phyloP scores from a whole-genome alignment of 1,140 invertebrate species.

The Phortica variegata region DNA sequence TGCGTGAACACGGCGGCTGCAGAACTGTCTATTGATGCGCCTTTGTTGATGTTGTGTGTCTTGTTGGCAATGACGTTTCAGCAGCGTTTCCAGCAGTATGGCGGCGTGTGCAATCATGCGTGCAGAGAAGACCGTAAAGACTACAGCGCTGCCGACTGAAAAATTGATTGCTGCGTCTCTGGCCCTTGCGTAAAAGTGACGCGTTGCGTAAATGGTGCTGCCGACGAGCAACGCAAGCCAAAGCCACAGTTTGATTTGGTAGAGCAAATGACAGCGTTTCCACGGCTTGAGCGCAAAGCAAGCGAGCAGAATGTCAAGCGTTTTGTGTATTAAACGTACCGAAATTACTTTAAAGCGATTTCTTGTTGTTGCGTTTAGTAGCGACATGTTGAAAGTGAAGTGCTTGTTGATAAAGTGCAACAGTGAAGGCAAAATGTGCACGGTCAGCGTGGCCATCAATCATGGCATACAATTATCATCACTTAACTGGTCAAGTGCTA shows the following conservation, averaged over 20 bases:
- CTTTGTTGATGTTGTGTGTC: neutral
- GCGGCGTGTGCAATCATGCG: conserved; percentile 16
- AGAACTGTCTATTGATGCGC: neutral
- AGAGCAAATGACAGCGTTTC: neutral
- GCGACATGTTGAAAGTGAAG: too few relatives aligned
- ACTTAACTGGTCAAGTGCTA: neutral
- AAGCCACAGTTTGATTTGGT: conserved; percentile 10
- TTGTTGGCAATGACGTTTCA: neutral
- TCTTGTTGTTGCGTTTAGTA: neutral
- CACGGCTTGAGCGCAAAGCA: conserved; percentile 15
- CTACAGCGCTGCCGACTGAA: conserved; percentile 26
- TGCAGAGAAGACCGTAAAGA: conserved; percentile 5
- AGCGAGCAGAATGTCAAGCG: conserved; percentile 8
- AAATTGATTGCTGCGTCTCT: neutral
- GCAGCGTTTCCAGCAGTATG: conserved; percentile 22
- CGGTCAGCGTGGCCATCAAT: neutral
- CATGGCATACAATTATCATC: neutral
- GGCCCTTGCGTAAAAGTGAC: conserved; percentile 4
- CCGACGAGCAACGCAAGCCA: conserved; percentile 25
- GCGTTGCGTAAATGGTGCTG: too few relatives aligned
- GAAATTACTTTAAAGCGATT: neutral
- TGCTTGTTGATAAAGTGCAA: too few relatives aligned
- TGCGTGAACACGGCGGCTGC: too few relatives aligned
- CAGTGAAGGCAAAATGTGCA: too few relatives aligned
- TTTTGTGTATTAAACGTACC: conserved; percentile 7